phyloP scores from a whole-genome alignment of 2,888 invertebrate species.

The Hyppa rectilinea region DNA sequence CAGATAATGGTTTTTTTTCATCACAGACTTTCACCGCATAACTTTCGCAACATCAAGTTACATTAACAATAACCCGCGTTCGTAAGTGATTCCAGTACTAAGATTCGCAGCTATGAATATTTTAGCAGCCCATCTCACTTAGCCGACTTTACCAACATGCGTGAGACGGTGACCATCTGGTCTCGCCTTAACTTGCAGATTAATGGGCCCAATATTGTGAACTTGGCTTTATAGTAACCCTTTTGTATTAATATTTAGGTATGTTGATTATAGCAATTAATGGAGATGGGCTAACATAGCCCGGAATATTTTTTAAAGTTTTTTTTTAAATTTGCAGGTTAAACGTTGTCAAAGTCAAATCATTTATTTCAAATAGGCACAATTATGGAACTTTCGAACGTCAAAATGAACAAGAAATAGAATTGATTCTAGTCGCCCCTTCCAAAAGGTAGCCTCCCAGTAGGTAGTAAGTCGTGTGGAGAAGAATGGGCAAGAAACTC shows the following conservation, averaged over 20 bases:
- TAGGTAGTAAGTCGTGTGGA: no score
- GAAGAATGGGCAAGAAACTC: no score
- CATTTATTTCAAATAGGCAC: no score
- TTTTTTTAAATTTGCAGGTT: no score
- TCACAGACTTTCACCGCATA: not conserved
- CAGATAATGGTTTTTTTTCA: no score
- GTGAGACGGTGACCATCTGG: constrained; percentile 54
- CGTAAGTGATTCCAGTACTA: constrained; percentile 48
- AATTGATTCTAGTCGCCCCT: no score
- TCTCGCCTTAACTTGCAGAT: constrained; percentile 36
- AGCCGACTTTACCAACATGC: constrained; percentile 53
- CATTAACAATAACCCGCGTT: not conserved
- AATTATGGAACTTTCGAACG: no score
- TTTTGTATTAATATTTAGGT: constrained; percentile 36
- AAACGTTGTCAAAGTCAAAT: no score
- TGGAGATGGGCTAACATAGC: no score
- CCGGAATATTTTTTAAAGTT: no score
- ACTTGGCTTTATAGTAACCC: constrained; percentile 33
- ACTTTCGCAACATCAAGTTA: not conserved
- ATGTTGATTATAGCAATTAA: not conserved
- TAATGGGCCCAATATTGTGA: constrained; percentile 33
- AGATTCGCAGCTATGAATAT: constrained; percentile 56
- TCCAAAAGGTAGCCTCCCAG: no score
- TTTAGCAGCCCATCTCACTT: constrained; percentile 56
- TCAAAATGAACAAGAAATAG: no score